These are phyloP conservation scores for Scaptomyza graminum DNA, from an alignment of 1,140 invertebrate genomes.

Conservation along the genomic window DNA sequence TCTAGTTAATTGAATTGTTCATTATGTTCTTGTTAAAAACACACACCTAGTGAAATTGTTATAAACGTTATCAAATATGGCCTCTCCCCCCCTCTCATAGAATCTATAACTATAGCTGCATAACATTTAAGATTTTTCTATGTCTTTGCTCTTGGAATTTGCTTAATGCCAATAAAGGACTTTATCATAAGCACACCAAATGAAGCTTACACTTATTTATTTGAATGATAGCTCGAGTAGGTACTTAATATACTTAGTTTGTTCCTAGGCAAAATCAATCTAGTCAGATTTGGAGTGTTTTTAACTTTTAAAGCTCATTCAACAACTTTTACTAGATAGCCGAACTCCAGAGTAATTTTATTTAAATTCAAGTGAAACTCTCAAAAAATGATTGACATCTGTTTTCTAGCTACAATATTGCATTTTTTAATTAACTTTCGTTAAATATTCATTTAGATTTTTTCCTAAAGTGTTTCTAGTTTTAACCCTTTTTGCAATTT, in stretches of 20 bases:
- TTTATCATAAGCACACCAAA: constrained; percentile 58
- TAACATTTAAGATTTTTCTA: constrained; percentile 23
- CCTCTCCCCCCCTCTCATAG: constrained; percentile 16
- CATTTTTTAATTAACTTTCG: neutral
- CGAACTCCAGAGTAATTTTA: neutral
- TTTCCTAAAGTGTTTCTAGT: neutral
- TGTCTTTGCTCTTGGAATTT: constrained; percentile 48
- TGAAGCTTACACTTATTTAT: neutral
- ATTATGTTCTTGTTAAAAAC: constrained; percentile 45
- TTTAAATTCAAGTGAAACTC: neutral
- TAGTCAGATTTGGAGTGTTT: too few species aligned
- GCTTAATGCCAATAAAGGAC: constrained; percentile 73
- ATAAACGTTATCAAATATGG: constrained; percentile 70
- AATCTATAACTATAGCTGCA: constrained; percentile 48
- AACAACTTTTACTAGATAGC: too few species aligned
- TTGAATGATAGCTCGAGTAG: neutral
- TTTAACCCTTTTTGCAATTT: neutral
- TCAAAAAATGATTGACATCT: too few species aligned
- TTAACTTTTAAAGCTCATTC: too few species aligned
- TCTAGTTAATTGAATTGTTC: constrained; percentile 55
- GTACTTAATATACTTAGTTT: too few species aligned
- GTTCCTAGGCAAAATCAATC: too few species aligned
- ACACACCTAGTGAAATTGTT: constrained; percentile 64
- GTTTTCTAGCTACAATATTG: too few species aligned
- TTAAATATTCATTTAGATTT: constrained; percentile 4